Conservation (phyloP, 2,113 vertebrate genomes). For the Rana temporaria region DNA sequence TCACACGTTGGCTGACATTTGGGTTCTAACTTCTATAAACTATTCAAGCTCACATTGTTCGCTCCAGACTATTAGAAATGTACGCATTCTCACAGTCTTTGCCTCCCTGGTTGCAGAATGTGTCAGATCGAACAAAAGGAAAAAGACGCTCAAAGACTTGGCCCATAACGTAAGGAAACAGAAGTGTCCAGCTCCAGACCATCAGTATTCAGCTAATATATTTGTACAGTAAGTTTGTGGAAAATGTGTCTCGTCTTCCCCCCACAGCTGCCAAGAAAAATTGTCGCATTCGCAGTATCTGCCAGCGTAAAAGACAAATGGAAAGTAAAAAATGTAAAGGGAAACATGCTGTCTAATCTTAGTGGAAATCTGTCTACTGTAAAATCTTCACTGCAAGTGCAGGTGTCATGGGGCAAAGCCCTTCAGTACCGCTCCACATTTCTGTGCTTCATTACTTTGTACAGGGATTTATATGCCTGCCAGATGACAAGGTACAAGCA, state of each 20-base stretch:
- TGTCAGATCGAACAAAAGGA: too few species aligned
- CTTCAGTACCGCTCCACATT: neutral
- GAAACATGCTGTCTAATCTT: too few species aligned
- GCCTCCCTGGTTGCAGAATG: too few species aligned
- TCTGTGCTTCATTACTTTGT: neutral
- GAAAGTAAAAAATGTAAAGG: neutral
- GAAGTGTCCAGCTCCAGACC: neutral
- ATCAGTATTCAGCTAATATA: neutral
- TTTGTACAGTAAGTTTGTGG: slow-evolving; percentile 13
- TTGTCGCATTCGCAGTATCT: neutral
- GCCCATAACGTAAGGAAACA: too few species aligned
- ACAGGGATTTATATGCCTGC: neutral
- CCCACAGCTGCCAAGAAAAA: neutral
- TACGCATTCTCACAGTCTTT: too few species aligned
- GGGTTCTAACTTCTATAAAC: too few species aligned
- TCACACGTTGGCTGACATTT: too few species aligned
- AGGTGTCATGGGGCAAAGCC: neutral
- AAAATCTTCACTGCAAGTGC: neutral
- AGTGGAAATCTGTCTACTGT: neutral
- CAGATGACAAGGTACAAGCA: slow-evolving; percentile 27
- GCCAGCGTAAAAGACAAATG: neutral
- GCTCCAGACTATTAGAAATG: too few species aligned
- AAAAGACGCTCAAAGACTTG: too few species aligned
- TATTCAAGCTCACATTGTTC: too few species aligned
- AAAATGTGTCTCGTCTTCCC: neutral